These are phyloP conservation scores for Clamator glandarius DNA, from an alignment of 2,797 vertebrate species.

Conservation along the genomic window DNA sequence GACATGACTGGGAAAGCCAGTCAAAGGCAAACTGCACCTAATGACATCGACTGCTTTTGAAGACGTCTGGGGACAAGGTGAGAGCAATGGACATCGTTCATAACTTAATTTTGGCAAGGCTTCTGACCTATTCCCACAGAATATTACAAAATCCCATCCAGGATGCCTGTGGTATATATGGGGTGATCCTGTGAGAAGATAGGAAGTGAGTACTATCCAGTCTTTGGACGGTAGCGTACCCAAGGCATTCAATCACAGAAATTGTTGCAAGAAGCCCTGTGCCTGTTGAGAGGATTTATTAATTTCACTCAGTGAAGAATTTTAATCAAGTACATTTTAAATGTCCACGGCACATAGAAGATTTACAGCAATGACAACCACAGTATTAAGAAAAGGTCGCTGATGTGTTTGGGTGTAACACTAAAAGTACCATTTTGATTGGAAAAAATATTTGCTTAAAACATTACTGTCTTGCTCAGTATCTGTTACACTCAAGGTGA, in stretches of 20 bases:
- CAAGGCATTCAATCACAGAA: background rate
- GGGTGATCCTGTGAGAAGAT: background rate
- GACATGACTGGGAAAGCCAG: background rate
- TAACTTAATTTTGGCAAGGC: background rate
- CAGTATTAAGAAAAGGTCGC: background rate
- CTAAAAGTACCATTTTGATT: background rate
- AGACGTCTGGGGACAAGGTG: background rate
- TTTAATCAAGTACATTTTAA: background rate
- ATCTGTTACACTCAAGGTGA: background rate
- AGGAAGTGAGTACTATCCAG: background rate
- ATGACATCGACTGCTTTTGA: accelerated
- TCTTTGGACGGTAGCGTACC: background rate
- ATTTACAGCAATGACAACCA: background rate
- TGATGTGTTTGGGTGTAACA: background rate
- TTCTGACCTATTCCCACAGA: background rate
- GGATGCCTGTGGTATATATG: background rate
- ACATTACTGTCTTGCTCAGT: background rate
- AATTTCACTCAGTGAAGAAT: background rate
- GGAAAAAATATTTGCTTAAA: background rate
- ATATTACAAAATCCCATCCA: background rate
- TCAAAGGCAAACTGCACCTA: background rate
- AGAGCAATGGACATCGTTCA: background rate
- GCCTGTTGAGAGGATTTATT: background rate
- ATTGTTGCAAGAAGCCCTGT: background rate
- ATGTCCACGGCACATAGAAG: background rate